phyloP scores from a whole-genome alignment of 2,888 invertebrate genomes.

The Trichopoda pennipes region DNA sequence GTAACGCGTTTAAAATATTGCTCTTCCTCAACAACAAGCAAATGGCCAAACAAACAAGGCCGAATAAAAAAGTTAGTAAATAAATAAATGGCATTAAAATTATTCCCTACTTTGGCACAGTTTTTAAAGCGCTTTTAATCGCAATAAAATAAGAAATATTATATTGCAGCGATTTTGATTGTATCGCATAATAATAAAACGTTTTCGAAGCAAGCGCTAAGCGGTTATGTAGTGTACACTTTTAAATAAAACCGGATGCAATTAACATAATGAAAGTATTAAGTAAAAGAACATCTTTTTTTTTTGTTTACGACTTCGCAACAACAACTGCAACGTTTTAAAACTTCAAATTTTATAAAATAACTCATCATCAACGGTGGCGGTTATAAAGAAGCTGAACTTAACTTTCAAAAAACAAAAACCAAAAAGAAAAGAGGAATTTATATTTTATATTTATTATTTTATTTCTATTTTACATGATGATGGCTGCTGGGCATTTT shows the following conservation, averaged over 20 bases:
- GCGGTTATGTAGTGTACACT: too few species aligned
- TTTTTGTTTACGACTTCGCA: background rate
- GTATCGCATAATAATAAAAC: too few species aligned
- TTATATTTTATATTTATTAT: conserved; percentile 49
- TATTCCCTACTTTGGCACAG: too few species aligned
- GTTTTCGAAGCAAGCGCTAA: background rate
- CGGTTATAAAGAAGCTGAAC: conserved; percentile 22
- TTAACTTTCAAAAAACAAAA: too few species aligned
- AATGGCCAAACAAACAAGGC: too few species aligned
- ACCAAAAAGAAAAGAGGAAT: background rate
- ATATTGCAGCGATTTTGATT: too few species aligned
- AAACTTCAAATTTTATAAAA: conserved; percentile 4
- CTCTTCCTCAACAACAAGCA: too few species aligned
- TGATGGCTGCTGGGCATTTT: conserved; percentile 68
- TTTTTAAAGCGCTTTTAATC: too few species aligned
- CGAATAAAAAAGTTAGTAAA: too few species aligned
- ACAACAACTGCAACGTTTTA: background rate
- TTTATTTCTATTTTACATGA: conserved; percentile 60
- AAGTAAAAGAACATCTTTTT: background rate
- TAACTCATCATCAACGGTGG: conserved; percentile 31
- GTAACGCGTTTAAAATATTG: too few species aligned
- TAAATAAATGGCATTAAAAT: too few species aligned
- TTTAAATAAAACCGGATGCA: conserved; percentile 14
- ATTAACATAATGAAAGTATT: conserved; percentile 25
- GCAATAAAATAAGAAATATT: too few species aligned